Evolutionary conservation across 2,113 vertebrate genomes (phyloP), one percentile per base, ranked within the genome.

Genomic region (Barnardius zonarius): DNA sequence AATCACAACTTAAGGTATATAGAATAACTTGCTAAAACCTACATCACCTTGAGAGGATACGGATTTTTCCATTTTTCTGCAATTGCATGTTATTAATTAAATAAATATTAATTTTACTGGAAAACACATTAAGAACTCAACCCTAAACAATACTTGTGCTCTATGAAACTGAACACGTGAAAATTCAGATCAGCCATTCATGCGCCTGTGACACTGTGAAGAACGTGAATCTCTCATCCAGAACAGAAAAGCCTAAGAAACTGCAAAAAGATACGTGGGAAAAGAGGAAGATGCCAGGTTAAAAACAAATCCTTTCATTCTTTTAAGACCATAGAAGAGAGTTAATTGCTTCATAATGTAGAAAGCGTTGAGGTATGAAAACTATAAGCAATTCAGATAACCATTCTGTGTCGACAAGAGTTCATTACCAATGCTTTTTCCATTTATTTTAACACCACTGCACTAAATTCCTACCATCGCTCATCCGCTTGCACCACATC

Each of bases 351-450:
- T 92, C 44, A 15, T 87, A 91, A 93, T 57, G 72, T 70, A 86
- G 86, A 81, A 86, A 48, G 83, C 83, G 87, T 48, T 90, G 95
- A 90, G 68, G 79, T 88, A 92, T 67, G 92, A 93, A 97, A 96
- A 88, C 91, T 75, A 66, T 62, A 57, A 44, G 73, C 74, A 62
- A 43, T 82, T 80, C 10, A 0, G 85, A 88, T 79, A 86, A 86
- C 57, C 48, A 69, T 68, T 89, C 90, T 86, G 93, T 52, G 88
- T 88, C 93, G 96, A 86, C 66, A 43, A 95, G 89, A 96, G 92
- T 92, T 97, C 95, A 97, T 97, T 54, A 51, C 61, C 46, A 67
- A 49, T 35, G 61, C 39, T 96, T 97, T 86, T 95, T 96, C 93
- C 89, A 94, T 98, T 94, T 88, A 41, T 79, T 87, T 72, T 46